A percentile compares a stretch with the other conserved stretches of the same genome.
These are phyloP conservation scores for Campoplex nolae DNA, from an alignment of 2,888 invertebrate genomes.

Conservation along the genomic window DNA sequence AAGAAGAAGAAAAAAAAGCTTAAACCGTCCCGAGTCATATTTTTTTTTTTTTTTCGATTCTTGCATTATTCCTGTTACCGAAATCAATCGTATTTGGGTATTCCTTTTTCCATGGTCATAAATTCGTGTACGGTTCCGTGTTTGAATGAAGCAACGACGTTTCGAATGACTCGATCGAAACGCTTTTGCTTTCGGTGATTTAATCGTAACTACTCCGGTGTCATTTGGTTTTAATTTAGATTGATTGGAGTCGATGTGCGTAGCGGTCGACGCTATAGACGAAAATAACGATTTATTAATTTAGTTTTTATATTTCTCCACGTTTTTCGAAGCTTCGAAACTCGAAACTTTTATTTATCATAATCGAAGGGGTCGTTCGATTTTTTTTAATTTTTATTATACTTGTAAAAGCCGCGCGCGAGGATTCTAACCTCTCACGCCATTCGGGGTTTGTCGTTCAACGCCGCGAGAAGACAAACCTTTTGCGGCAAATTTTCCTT, in stretches of 20 bases:
- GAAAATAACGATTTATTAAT: not conserved
- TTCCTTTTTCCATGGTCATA: not conserved
- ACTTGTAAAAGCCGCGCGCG: not conserved
- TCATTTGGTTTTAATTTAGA: not conserved
- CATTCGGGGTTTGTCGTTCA: not conserved
- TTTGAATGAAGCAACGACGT: not conserved
- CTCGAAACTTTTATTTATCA: not conserved
- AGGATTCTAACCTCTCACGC: not conserved
- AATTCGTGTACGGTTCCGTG: not conserved
- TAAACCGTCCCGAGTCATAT: not conserved
- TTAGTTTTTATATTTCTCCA: not conserved
- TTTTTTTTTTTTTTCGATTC: not conserved
- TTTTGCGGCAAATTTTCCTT: conserved; percentile 9
- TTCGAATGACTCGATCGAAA: not conserved
- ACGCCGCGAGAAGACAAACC: not conserved
- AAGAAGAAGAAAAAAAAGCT: not conserved
- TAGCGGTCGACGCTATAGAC: too few species aligned
- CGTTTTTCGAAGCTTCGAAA: not conserved
- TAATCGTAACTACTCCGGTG: not conserved
- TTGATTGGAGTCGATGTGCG: not conserved
- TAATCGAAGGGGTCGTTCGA: not conserved
- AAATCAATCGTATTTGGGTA: not conserved
- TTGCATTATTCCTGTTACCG: not conserved
- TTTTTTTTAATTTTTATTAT: not conserved
- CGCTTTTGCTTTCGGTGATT: not conserved